phyloP scores from a whole-genome alignment of 2,797 vertebrate species.

The Acanthopagrus latus region DNA sequence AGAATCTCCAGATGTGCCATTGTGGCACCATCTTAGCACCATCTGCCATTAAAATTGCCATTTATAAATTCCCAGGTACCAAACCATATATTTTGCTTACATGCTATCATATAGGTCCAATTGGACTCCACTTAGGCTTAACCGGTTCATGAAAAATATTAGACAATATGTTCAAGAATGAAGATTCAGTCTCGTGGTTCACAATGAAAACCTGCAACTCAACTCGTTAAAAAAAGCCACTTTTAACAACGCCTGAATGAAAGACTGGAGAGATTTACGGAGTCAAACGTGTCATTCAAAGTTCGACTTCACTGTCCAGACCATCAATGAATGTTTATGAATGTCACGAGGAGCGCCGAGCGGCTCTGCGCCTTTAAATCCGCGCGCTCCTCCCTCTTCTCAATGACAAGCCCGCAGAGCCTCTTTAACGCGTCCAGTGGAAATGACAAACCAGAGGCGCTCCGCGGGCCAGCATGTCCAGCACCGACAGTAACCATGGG shows the following conservation, averaged over 20 bases:
- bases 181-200: neutral
- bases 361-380: slow-evolving; percentile 79
- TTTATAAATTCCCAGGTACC: no score
- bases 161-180: neutral
- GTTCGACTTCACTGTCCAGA: neutral
- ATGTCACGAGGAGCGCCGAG: slow-evolving; percentile 5
- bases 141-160: neutral
- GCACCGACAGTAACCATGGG: slow-evolving; percentile 61
- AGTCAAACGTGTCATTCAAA: slow-evolving; percentile 18
- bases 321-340: slow-evolving; percentile 64
- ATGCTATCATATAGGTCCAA: no score
- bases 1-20: no score
- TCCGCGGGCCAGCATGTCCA: slow-evolving; percentile 63
- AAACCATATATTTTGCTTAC: no score
- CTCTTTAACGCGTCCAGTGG: slow-evolving; percentile 78
- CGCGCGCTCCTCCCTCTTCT: slow-evolving; percentile 71
- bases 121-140: no score
- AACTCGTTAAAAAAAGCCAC: neutral
- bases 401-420: slow-evolving; percentile 72
- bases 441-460: slow-evolving; percentile 80
- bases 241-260: no score
- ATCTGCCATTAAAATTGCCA: no score
- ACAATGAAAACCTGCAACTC: neutral
- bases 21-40: no score
- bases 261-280: neutral